Evolutionary conservation across 2,113 vertebrate genomes (phyloP).

Genomic region (Ictidomys tridecemlineatus): DNA sequence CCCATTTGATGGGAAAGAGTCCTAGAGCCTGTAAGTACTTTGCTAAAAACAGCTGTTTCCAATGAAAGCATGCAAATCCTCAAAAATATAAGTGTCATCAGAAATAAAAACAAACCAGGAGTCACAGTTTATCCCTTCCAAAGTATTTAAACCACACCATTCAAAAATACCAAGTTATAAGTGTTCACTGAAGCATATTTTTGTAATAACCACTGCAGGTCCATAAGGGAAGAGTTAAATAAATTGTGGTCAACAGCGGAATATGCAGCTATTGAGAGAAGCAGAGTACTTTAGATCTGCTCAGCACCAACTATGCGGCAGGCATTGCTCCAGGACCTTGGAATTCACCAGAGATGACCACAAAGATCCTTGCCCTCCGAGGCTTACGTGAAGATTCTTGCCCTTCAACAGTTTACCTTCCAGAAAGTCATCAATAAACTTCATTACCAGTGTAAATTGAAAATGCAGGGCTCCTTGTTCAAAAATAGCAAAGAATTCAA

Average conservation of each 20-base stretch:
- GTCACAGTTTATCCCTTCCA: background rate
- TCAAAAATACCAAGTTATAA: background rate
- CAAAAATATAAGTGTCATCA: background rate
- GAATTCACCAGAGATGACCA: background rate
- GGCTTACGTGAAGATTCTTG: background rate
- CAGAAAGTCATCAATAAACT: background rate
- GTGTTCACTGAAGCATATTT: background rate
- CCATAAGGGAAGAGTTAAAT: background rate
- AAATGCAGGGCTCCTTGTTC: background rate
- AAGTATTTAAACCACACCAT: conserved; percentile 10
- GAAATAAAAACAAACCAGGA: conserved; percentile 55
- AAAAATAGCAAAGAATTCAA: background rate
- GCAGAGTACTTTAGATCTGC: background rate
- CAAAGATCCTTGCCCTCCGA: background rate
- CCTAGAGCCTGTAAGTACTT: background rate
- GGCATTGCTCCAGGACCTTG: background rate
- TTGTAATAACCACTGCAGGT: background rate
- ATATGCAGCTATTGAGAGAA: background rate
- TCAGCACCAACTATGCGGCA: background rate
- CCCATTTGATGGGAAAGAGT: background rate
- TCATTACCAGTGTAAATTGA: background rate
- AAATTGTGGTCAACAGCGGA: background rate
- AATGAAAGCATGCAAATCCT: conserved; percentile 28
- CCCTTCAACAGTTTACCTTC: background rate
- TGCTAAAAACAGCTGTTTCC: conserved; percentile 32